These are phyloP conservation scores for Helleia helle DNA, from an alignment of 2,888 invertebrate species.

Conservation along the genomic window DNA sequence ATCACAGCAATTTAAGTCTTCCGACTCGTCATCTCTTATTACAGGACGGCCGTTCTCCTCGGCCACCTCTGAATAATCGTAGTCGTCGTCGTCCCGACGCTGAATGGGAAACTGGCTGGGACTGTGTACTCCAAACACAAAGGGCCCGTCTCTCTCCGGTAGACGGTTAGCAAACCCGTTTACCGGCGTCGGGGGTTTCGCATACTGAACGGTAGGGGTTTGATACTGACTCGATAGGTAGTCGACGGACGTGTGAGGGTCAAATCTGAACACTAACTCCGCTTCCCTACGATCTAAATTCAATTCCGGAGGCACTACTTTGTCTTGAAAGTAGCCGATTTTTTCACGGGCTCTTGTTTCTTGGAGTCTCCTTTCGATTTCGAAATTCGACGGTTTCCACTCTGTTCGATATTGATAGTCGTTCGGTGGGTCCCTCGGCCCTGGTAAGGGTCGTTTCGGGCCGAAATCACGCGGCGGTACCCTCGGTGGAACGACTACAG, in stretches of 20 bases:
- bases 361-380: conserved; percentile 59
- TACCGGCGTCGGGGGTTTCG: conserved; percentile 57
- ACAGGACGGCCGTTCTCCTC: conserved; percentile 55
- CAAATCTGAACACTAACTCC: conserved; percentile 65
- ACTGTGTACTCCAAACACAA: conserved; percentile 76
- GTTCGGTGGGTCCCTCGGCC: conserved; percentile 42
- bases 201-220: conserved; percentile 56
- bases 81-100: conserved; percentile 57
- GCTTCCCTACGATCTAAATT: conserved; percentile 62
- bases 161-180: conserved; percentile 56
- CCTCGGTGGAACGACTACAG: conserved; percentile 57
- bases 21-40: conserved; percentile 56
- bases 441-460: conserved; percentile 47
- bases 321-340: conserved; percentile 65
- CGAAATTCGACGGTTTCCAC: conserved; percentile 67
- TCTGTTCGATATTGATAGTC: conserved; percentile 50
- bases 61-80: conserved; percentile 64
- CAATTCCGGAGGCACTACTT: conserved; percentile 55
- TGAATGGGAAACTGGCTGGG: conserved; percentile 64
- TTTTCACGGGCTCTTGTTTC: conserved; percentile 59
- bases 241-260: conserved; percentile 59
- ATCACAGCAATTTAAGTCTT: conserved; percentile 68
- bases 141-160: conserved; percentile 71
- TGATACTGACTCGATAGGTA: conserved; percentile 59
- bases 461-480: conserved; percentile 60